Percentiles rank a stretch among this genome's conserved stretches.
Conservation (phyloP, 2,797 vertebrate species). For the Neosilurus mollespiculum region DNA sequence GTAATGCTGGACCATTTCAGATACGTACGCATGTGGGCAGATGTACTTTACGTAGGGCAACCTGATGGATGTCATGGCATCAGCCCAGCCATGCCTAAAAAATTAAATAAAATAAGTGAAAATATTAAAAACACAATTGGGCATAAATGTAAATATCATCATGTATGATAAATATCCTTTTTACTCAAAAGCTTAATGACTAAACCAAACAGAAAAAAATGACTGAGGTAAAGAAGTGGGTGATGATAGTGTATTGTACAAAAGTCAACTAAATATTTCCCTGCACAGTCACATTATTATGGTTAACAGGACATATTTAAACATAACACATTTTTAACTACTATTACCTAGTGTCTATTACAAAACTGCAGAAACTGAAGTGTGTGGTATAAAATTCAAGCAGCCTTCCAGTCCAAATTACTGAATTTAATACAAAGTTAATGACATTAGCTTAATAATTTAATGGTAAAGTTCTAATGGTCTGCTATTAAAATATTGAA, state of each 20-base stretch:
- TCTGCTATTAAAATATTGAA: no score
- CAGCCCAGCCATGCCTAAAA: constrained; percentile 91
- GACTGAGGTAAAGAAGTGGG: background rate
- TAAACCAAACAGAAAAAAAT: background rate
- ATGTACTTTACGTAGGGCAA: constrained; percentile 95
- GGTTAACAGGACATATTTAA: background rate
- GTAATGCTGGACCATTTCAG: background rate
- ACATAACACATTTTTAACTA: background rate
- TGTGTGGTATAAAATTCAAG: background rate
- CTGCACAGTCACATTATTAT: background rate
- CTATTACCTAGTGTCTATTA: background rate
- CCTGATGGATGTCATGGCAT: constrained; percentile 82
- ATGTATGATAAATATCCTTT: background rate
- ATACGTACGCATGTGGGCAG: constrained; percentile 93
- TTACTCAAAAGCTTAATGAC: background rate
- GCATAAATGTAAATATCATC: background rate
- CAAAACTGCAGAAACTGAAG: background rate
- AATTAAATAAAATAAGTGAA: constrained; percentile 54
- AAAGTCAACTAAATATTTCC: background rate
- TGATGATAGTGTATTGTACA: background rate
- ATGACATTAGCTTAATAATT: background rate
- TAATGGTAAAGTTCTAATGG: background rate
- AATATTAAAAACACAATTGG: constrained; percentile 1
- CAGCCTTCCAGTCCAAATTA: background rate
- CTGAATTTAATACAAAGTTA: background rate